phyloP scores from a whole-genome alignment of 2,888 invertebrate species.

The Nymphalis urticae region DNA sequence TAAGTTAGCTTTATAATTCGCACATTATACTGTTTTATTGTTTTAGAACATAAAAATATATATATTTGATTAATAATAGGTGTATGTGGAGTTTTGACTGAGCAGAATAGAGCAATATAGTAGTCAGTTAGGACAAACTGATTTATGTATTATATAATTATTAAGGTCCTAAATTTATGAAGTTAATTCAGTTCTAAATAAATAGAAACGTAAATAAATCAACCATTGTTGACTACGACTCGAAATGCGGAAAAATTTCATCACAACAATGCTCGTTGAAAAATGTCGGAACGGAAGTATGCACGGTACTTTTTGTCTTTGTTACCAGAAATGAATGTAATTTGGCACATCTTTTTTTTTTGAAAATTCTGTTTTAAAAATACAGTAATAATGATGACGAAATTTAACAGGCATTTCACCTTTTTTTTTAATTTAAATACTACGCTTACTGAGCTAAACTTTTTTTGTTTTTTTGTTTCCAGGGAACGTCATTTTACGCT shows the following conservation, averaged over 20 bases:
- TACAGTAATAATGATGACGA: not conserved
- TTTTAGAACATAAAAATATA: too few species aligned
- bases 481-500: too few species aligned
- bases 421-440: too few species aligned
- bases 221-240: conserved; percentile 18
- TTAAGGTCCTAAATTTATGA: not conserved
- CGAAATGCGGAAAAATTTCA: conserved; percentile 28
- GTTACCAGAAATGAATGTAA: conserved; percentile 19
- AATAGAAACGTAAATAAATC: conserved; percentile 20
- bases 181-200: conserved; percentile 12
- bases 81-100: too few species aligned
- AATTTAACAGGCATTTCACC: not conserved
- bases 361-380: not conserved
- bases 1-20: too few species aligned
- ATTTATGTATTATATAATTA: not conserved
- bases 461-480: too few species aligned
- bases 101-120: too few species aligned
- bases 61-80: too few species aligned
- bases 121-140: too few species aligned
- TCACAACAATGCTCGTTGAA: conserved; percentile 23
- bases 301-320: conserved; percentile 16
- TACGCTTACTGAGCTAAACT: too few species aligned
- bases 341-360: conserved; percentile 23
- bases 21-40: too few species aligned
- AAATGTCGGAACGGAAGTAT: conserved; percentile 20